Evolutionary conservation across 2,888 invertebrate species (phyloP).

Genomic region (Trisateles emortualis): DNA sequence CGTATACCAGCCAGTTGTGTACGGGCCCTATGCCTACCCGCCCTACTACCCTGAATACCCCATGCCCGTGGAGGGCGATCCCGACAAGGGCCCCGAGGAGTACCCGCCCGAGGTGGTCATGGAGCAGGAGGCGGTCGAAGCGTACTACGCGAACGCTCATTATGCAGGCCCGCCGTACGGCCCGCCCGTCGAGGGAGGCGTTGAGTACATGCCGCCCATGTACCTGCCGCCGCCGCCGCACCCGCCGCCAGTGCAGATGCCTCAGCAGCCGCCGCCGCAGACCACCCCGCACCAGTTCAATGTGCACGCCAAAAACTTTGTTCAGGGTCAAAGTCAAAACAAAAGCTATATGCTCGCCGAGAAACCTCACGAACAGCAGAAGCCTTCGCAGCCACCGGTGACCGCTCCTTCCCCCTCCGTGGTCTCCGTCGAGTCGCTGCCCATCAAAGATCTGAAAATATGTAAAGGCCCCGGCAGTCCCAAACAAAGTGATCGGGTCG

Average conservation of each 20-base stretch:
- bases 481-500: constrained; percentile 66
- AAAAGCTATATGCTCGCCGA: constrained; percentile 59
- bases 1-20: constrained; percentile 80
- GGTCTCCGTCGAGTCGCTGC: constrained; percentile 67
- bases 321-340: constrained; percentile 72
- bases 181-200: constrained; percentile 71
- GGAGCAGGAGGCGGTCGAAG: constrained; percentile 83
- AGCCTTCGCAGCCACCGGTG: constrained; percentile 56
- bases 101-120: constrained; percentile 79
- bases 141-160: constrained; percentile 78
- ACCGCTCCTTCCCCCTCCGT: constrained; percentile 54
- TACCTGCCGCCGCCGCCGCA: constrained; percentile 76
- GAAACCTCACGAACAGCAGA: constrained; percentile 67
- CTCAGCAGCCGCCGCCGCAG: constrained; percentile 65
- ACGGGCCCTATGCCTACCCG: constrained; percentile 81
- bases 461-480: constrained; percentile 72
- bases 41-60: constrained; percentile 81
- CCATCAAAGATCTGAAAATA: constrained; percentile 81
- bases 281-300: constrained; percentile 78
- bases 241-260: constrained; percentile 66
- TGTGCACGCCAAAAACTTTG: constrained; percentile 84
- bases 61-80: constrained; percentile 78
- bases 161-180: constrained; percentile 73
- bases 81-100: constrained; percentile 81
- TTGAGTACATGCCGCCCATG: constrained; percentile 80